A percentile compares a stretch with the other conserved stretches of the same genome.
These are phyloP conservation scores for Iselma pallidipennis DNA, from an alignment of 2,888 invertebrate genomes.

Conservation along the genomic window DNA sequence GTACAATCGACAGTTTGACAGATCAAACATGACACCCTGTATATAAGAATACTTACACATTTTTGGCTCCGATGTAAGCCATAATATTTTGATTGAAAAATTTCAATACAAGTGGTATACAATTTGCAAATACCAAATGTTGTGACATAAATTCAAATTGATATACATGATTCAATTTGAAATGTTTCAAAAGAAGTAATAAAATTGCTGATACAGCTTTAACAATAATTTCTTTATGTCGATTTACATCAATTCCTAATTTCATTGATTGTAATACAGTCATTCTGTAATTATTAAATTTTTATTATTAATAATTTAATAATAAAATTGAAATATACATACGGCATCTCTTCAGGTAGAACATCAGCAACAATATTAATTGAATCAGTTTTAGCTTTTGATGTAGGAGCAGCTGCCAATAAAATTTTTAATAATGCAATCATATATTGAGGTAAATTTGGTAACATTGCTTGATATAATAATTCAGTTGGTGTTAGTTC, in stretches of 20 bases:
- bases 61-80: constrained; percentile 92
- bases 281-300: constrained; percentile 63
- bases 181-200: constrained; percentile 91
- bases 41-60: constrained; percentile 62
- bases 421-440: constrained; percentile 96
- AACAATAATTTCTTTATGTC: constrained; percentile 98
- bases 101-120: constrained; percentile 96
- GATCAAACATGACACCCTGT: constrained; percentile 4
- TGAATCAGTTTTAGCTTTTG: constrained; percentile 96
- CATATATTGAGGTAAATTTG: constrained; percentile 96
- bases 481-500: constrained; percentile 84
- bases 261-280: constrained; percentile 94
- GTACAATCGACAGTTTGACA: constrained; percentile 2
- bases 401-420: constrained; percentile 97
- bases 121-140: constrained; percentile 98
- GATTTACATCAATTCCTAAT: constrained; percentile 94
- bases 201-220: constrained; percentile 93
- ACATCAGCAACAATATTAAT: constrained; percentile 99
- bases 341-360: constrained; percentile 96
- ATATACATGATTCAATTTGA: constrained; percentile 96
- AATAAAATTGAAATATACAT: constrained; percentile 47
- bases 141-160: constrained; percentile 99
- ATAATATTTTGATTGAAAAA: constrained; percentile 99
- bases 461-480: constrained; percentile 92
- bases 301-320: constrained; percentile 10